These are phyloP conservation scores for Mythimna impura DNA, from an alignment of 2,888 invertebrate species.

Conservation along the genomic window DNA sequence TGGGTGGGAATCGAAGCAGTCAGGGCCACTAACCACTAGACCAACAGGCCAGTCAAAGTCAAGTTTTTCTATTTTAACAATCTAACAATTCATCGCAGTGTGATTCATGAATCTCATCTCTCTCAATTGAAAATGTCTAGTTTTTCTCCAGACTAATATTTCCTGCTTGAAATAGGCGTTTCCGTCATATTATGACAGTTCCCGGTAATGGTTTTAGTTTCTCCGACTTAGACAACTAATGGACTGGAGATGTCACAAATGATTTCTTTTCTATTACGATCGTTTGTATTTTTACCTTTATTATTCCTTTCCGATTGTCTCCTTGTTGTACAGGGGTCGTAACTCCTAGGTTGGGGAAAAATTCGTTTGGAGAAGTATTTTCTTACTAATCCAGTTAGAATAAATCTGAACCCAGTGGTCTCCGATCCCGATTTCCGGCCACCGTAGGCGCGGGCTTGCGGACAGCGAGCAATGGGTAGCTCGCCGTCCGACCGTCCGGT, in stretches of 20 bases:
- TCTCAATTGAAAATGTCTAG: conserved; percentile 16
- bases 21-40: no score
- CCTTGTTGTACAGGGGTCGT: not conserved
- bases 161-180: conserved; percentile 28
- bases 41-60: no score
- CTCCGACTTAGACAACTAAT: conserved; percentile 8
- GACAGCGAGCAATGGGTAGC: no score
- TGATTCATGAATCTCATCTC: conserved; percentile 9
- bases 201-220: conserved; percentile 25
- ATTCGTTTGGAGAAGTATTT: not conserved
- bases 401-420: no score
- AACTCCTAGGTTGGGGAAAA: not conserved
- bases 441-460: no score
- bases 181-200: conserved; percentile 18
- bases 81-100: not conserved
- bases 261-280: conserved; percentile 31
- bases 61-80: no score
- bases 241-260: not conserved
- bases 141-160: conserved; percentile 13
- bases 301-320: not conserved
- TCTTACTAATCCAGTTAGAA: not conserved
- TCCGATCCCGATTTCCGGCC: no score
- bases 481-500: no score
- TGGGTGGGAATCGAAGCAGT: no score
- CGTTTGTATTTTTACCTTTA: not conserved